Percentiles rank a stretch among this genome's conserved stretches.
These are phyloP conservation scores for Sepiola atlantica DNA, from an alignment of 2,888 invertebrate genomes.

Conservation along the genomic window DNA sequence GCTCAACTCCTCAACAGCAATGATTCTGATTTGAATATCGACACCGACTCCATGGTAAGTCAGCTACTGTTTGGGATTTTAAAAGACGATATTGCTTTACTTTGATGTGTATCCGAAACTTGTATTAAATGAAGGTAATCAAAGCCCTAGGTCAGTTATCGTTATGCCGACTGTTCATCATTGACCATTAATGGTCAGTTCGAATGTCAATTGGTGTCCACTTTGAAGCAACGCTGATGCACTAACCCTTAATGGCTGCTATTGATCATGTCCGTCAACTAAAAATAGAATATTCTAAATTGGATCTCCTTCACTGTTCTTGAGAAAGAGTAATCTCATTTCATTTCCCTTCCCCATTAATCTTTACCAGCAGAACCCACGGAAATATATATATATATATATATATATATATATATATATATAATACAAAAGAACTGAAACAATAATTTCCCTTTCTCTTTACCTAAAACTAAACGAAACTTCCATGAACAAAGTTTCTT, in stretches of 20 bases:
- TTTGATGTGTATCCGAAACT: neutral
- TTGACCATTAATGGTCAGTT: neutral
- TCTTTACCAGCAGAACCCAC: too few relatives aligned
- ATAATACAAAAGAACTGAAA: too few relatives aligned
- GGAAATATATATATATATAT: too few relatives aligned
- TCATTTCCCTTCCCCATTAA: too few relatives aligned
- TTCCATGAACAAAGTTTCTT: too few relatives aligned
- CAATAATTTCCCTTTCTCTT: too few relatives aligned
- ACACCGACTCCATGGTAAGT: constrained; percentile 38
- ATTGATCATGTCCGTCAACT: neutral
- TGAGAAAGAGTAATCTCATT: neutral
- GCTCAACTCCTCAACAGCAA: neutral
- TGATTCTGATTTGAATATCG: neutral
- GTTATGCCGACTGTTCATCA: neutral
- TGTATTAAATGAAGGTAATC: neutral
- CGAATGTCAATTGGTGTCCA: neutral
- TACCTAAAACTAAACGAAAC: too few relatives aligned
- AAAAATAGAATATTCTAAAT: neutral
- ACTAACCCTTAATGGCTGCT: neutral
- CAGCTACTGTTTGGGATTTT: neutral
- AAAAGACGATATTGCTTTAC: neutral
- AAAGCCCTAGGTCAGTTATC: neutral
- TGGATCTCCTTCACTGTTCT: neutral
- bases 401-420: too few relatives aligned
- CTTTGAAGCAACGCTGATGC: neutral